A percentile compares a stretch with the other conserved stretches of the same genome.
phyloP scores from a whole-genome alignment of 2,113 vertebrate species.

The Engraulis encrasicolus region DNA sequence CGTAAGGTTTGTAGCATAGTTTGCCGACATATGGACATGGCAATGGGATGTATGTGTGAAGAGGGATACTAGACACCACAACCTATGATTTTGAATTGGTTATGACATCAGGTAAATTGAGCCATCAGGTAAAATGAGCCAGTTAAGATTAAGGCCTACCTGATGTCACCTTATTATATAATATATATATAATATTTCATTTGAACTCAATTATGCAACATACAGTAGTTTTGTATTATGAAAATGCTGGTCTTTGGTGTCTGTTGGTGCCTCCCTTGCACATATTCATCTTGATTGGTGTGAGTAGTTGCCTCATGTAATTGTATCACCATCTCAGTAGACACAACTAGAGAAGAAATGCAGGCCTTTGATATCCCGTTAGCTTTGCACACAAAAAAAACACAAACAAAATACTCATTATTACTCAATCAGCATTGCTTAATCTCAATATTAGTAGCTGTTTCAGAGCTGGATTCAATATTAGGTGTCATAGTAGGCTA shows the following conservation, averaged over 20 bases:
- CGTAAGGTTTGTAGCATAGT: neutral
- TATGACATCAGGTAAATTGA: neutral
- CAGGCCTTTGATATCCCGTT: neutral
- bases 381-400: no score
- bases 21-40: conserved; percentile 1
- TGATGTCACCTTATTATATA: no score
- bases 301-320: neutral
- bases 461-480: conserved; percentile 40
- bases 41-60: neutral
- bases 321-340: neutral
- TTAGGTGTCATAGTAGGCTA: conserved; percentile 19
- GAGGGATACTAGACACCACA: neutral
- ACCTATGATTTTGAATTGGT: neutral
- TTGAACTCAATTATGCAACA: neutral
- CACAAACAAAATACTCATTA: no score
- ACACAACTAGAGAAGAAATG: neutral
- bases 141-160: no score
- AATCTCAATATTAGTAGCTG: neutral
- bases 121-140: no score
- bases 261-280: neutral
- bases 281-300: neutral
- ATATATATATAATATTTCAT: neutral
- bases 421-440: neutral
- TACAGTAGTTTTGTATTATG: neutral
- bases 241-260: neutral